phyloP scores from a whole-genome alignment of 2,113 vertebrate species.

The Sturnus vulgaris region DNA sequence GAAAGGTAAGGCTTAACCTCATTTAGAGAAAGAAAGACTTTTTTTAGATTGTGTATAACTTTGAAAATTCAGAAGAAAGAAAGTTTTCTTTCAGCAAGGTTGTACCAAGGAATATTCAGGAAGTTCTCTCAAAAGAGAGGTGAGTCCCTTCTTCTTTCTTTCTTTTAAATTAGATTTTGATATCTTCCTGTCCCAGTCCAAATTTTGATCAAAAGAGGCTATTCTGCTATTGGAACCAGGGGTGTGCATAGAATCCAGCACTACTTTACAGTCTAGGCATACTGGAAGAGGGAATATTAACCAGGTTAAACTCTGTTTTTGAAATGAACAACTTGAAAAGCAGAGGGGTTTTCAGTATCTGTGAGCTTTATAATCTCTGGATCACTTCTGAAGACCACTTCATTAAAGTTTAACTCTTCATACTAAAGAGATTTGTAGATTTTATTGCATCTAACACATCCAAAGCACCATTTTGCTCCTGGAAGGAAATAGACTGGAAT shows the following conservation, averaged over 20 bases:
- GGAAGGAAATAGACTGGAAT: background rate
- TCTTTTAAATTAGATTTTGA: background rate
- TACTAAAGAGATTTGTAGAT: background rate
- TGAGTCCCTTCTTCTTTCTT: background rate
- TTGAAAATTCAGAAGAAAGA: background rate
- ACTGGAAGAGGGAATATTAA: background rate
- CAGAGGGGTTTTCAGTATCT: background rate
- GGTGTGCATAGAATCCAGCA: background rate
- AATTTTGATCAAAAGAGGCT: constrained; percentile 11
- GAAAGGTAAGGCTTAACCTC: background rate
- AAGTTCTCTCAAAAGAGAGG: background rate
- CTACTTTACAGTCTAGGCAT: background rate
- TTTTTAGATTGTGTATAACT: background rate
- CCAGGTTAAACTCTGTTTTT: background rate
- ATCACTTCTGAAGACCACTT: background rate
- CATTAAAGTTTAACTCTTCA: background rate
- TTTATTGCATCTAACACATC: background rate
- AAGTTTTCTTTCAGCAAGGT: background rate
- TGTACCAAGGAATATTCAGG: background rate
- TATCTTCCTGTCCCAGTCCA: background rate
- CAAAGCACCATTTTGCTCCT: background rate
- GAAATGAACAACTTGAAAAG: background rate
- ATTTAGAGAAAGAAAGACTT: background rate
- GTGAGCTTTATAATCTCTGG: background rate
- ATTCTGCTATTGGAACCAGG: background rate